phyloP scores from a whole-genome alignment of 2,888 invertebrate species.

The Marasmarcha lunaedactyla region DNA sequence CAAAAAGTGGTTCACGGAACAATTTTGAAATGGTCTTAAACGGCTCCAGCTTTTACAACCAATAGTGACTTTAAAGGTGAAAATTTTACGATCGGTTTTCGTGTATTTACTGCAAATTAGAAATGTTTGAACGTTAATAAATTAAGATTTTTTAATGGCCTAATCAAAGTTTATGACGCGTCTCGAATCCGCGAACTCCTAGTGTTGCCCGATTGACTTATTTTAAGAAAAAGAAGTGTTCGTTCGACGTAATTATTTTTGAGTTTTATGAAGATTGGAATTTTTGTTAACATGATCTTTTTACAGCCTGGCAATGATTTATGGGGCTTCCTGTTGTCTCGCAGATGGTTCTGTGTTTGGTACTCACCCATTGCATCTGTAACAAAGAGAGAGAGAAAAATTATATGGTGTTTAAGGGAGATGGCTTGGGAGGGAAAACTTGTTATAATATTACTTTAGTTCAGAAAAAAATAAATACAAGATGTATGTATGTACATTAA shows the following conservation, averaged over 20 bases:
- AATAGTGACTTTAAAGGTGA: conserved; percentile 26
- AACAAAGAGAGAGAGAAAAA: conserved; percentile 62
- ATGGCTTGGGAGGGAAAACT: too few species aligned
- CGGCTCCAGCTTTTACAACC: conserved; percentile 18
- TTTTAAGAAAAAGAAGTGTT: conserved; percentile 45
- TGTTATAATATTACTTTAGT: too few species aligned
- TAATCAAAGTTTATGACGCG: conserved; percentile 71
- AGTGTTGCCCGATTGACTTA: conserved; percentile 67
- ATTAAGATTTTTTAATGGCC: conserved; percentile 68
- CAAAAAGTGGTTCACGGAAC: conserved; percentile 36
- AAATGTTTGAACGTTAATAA: conserved; percentile 59
- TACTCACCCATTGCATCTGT: conserved; percentile 86
- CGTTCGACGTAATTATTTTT: conserved; percentile 51
- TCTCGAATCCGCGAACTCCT: conserved; percentile 63
- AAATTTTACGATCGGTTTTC: conserved; percentile 41
- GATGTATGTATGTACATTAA: too few species aligned
- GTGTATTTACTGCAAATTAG: conserved; percentile 48
- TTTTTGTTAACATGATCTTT: conserved; percentile 52
- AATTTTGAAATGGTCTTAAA: conserved; percentile 37
- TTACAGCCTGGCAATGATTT: conserved; percentile 46
- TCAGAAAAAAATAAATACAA: too few species aligned
- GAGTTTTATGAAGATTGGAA: conserved; percentile 68
- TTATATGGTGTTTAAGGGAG: too few species aligned
- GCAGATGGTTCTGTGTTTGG: conserved; percentile 17
- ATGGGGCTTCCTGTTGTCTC: conserved; percentile 41